These are phyloP conservation scores for Agrotis clavis DNA, from an alignment of 2,888 invertebrate species.

Conservation along the genomic window DNA sequence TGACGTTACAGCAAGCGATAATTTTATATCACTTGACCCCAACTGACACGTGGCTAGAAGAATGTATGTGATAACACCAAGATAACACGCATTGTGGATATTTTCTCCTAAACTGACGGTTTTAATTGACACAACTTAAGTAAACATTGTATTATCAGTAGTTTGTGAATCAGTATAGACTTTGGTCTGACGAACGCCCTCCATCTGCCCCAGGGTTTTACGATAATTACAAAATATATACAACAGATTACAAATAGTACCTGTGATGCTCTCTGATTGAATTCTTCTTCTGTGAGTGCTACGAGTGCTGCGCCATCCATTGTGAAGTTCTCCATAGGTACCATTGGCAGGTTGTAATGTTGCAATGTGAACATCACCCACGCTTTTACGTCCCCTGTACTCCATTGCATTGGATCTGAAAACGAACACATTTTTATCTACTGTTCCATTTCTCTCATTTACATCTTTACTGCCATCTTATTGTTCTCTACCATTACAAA, in stretches of 20 bases:
- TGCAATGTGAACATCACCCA: constrained; percentile 97
- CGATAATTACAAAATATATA: constrained; percentile 55
- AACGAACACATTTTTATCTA: constrained; percentile 59
- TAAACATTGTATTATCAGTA: constrained; percentile 67
- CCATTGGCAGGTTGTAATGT: constrained; percentile 94
- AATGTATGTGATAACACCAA: constrained; percentile 55
- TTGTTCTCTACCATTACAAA: background rate
- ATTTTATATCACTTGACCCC: constrained; percentile 56
- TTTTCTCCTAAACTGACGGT: constrained; percentile 55
- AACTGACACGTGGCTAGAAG: constrained; percentile 62
- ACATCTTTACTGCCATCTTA: background rate
- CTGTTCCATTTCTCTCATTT: background rate
- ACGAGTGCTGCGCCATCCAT: constrained; percentile 95
- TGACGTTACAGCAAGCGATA: constrained; percentile 50
- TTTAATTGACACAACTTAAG: constrained; percentile 49
- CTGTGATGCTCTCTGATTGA: constrained; percentile 95
- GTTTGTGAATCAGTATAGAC: constrained; percentile 68
- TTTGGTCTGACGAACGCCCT: constrained; percentile 72
- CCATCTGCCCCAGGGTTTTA: constrained; percentile 70
- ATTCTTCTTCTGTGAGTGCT: constrained; percentile 96
- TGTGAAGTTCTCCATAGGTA: constrained; percentile 94
- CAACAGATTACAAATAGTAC: constrained; percentile 83
- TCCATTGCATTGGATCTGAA: constrained; percentile 97
- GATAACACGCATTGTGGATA: constrained; percentile 54
- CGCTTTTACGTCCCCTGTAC: constrained; percentile 95